Base-by-base conservation (phyloP, 2,888 invertebrate species). In the Ceriagrion tenellum region DNA sequence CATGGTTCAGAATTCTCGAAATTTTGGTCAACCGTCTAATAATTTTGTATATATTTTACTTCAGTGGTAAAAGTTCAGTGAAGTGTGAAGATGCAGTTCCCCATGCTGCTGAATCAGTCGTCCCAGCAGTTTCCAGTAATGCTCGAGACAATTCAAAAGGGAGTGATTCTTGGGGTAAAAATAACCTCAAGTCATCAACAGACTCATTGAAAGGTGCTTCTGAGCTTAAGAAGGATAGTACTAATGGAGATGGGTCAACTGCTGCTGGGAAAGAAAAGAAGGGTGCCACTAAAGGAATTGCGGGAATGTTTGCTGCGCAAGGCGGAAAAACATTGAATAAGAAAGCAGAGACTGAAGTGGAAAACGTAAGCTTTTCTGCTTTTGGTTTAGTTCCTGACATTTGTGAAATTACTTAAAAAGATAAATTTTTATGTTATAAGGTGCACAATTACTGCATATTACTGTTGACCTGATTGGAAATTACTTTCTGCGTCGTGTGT, bases 241-340 rank as follows among this genome's bases (percentile, higher is more conserved):
- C 35, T 35, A 35, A 35, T 30, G 18, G 16, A 35, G 90, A 59
- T 20, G 90, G 1, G 6, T n/a, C 59, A 59, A 20, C 35, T 59
- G 23, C 59, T 18, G 55, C 18, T 59, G 59, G 59, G 13, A 91
- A 91, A 59, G 40, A 12, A 0, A 56, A 56, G 12, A 90, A 56
- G 35, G 90, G 59, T 90, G 90, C 20, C 12, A 16, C 30, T 1
- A 91, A 91, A 55, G 90, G 90, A 59, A 91, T 91, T 30, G 90
- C 90, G 4, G 90, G 90, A 91, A n/a, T 91, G 35, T 91, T 91
- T 91, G 90, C 90, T 35, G 93, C 69, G 0, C 93, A 93, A 16
- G 23, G 47, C 26, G 74, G 63, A 12, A 47, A 63, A n/a, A 47
- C 18, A 26, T 26, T 13, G 16, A 63, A 16, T 20, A 69, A 74